Evolutionary conservation across 2,797 vertebrate genomes (phyloP).

Genomic region (Alosa sapidissima): DNA sequence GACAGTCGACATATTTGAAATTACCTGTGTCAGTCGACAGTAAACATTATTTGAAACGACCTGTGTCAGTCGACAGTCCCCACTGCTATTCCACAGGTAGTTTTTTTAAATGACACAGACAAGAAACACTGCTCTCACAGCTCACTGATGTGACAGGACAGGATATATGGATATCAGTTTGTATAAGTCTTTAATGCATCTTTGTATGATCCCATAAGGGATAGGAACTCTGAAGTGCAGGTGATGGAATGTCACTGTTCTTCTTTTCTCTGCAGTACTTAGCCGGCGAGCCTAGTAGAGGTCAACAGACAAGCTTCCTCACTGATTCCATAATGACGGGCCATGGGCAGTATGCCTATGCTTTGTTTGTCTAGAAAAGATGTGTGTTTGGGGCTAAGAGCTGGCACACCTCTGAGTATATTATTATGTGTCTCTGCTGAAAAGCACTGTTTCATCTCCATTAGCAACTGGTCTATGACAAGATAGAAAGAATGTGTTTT

Average conservation of each 20-base stretch:
- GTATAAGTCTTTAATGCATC: constrained; percentile 1
- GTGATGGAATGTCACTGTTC: constrained; percentile 1
- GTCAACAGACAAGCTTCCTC: constrained; percentile 23
- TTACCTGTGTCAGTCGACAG: no score
- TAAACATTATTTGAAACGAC: no score
- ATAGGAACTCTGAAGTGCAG: not conserved
- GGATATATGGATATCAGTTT: no score
- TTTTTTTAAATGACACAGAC: no score
- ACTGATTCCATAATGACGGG: constrained; percentile 22
- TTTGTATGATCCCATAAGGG: constrained; percentile 26
- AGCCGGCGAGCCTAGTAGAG: constrained; percentile 13
- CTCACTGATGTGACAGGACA: no score
- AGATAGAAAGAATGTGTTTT: constrained; percentile 29
- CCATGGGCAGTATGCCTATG: constrained; percentile 10
- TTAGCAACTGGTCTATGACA: constrained; percentile 25
- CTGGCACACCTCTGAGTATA: constrained; percentile 26
- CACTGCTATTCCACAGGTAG: no score
- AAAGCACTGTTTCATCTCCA: constrained; percentile 26
- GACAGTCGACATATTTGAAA: no score
- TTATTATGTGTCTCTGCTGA: constrained; percentile 28
- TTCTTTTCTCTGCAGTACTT: constrained; percentile 23
- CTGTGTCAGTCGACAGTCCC: no score
- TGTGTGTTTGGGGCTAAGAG: constrained; percentile 30
- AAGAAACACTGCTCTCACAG: no score
- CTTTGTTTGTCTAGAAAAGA: constrained; percentile 20